Percentiles rank a stretch among this genome's conserved stretches.
Evolutionary conservation across 2,797 vertebrate species (phyloP).

Genomic region (Danio choprae): DNA sequence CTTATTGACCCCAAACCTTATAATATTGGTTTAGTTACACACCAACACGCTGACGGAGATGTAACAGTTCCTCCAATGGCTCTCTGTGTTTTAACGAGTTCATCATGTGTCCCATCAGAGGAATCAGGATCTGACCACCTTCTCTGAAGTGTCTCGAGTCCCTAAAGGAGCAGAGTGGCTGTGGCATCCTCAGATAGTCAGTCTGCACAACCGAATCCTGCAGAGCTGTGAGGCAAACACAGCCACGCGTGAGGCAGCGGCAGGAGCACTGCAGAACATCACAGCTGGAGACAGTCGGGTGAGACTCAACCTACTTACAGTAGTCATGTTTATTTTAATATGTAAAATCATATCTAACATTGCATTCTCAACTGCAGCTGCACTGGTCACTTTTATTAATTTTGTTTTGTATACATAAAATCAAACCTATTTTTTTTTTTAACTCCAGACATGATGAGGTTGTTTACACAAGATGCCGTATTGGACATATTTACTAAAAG

Average conservation of each 20-base stretch:
- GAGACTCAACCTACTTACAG: constrained; percentile 46
- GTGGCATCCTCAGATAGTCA: constrained; percentile 92
- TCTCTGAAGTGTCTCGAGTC: constrained; percentile 88
- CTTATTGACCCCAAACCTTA: background rate
- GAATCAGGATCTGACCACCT: constrained; percentile 82
- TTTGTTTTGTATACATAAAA: too few relatives aligned
- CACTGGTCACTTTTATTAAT: background rate
- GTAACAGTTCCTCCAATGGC: background rate
- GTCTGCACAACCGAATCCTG: constrained; percentile 87
- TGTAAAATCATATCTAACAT: background rate
- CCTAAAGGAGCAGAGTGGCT: constrained; percentile 94
- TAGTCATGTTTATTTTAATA: background rate
- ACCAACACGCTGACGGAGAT: background rate
- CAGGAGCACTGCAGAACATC: constrained; percentile 94
- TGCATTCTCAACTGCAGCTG: too few relatives aligned
- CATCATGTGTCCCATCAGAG: constrained; percentile 66
- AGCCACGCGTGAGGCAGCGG: constrained; percentile 85
- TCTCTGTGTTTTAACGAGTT: background rate
- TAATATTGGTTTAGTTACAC: background rate
- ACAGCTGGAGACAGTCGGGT: constrained; percentile 91
- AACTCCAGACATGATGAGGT: too few relatives aligned
- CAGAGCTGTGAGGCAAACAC: constrained; percentile 84
- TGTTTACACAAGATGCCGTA: too few relatives aligned
- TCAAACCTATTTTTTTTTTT: too few relatives aligned
- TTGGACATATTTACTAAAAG: too few relatives aligned